Base-by-base conservation (phyloP, 2,797 vertebrate species). In the Buceros bicornis region DNA sequence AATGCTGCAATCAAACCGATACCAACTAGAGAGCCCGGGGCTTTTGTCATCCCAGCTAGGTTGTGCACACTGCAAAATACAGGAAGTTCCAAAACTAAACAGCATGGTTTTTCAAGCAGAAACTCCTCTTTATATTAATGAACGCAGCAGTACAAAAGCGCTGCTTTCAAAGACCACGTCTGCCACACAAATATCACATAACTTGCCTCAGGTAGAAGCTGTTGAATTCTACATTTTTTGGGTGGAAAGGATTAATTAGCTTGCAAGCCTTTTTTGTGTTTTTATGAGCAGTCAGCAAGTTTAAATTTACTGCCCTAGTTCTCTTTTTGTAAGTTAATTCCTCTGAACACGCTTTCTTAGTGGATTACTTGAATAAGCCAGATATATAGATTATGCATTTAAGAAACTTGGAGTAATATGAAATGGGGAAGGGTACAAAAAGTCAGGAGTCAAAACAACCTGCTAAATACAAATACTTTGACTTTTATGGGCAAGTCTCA, bases 21-120 rank as follows among this genome's bases (percentile, higher is more conserved):
- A 64, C 57, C 48, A 51, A 2, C 1, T 0, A n/a, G 21, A 66
- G 64, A 65, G n/a, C 4, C 4, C 5, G 18, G 31, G 50, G 8
- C 3, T 5, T 64, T 40, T 18, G 42, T 19, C 77, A 73, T 11
- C 70, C 71, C 84, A 87, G 65, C 14, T 37, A 45, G 28, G 51
- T 0, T 53, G 37, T 43, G 31, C 1, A 21, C 33, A 7, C 58
- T 53, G 80, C 54, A 84, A 53, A 71, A 87, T 2, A 67, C 1
- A 1, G 16, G 31, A 43, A 13, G 37, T 37, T 83, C 82, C 43
- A 47, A 67, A 95, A 37, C 18, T 6, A 57, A 89, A 25, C 57
- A 29, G 29, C 0, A 3, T 18, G 82, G 8, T 5, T 82, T 26
- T 40, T 74, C 28, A 37, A 25, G 54, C 31, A 87, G 50, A 82